Conservation (phyloP, 2,888 invertebrate genomes). For the Meteorus colon region DNA sequence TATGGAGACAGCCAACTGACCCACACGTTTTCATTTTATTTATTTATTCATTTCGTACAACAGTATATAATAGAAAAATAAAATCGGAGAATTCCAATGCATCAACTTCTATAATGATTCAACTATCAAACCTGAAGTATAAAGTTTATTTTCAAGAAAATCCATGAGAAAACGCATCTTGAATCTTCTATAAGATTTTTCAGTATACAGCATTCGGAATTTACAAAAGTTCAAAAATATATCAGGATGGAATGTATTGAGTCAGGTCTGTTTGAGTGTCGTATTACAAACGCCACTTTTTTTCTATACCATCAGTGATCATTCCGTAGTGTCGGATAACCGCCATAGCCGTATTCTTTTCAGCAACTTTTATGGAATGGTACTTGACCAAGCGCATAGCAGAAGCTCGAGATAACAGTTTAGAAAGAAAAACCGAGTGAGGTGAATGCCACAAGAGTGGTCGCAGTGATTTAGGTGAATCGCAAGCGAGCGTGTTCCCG, state of each 20-base stretch:
- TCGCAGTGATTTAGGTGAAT: constrained; percentile 43
- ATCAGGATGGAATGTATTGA: neutral
- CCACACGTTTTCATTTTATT: too few relatives aligned
- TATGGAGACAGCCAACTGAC: neutral
- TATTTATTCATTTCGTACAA: too few relatives aligned
- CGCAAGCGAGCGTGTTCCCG: constrained; percentile 23
- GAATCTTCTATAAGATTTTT: neutral
- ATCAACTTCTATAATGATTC: too few relatives aligned
- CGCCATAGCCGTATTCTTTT: constrained; percentile 36
- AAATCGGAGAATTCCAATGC: too few relatives aligned
- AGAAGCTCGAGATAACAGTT: constrained; percentile 51
- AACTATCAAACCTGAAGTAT: neutral
- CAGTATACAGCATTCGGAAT: neutral
- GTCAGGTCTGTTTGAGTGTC: neutral
- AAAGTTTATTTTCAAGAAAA: neutral
- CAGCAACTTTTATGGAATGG: constrained; percentile 44
- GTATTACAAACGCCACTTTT: neutral
- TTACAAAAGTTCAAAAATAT: neutral
- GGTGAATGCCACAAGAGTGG: constrained; percentile 29
- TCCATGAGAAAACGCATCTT: neutral
- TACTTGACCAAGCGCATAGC: constrained; percentile 38
- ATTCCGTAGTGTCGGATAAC: constrained; percentile 22
- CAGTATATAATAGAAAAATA: too few relatives aligned
- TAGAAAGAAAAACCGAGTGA: constrained; percentile 44
- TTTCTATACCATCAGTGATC: constrained; percentile 11